Evolutionary conservation across 2,888 invertebrate genomes (phyloP), one percentile per base, ranked within the genome.

Genomic region (Bellardia pandia): DNA sequence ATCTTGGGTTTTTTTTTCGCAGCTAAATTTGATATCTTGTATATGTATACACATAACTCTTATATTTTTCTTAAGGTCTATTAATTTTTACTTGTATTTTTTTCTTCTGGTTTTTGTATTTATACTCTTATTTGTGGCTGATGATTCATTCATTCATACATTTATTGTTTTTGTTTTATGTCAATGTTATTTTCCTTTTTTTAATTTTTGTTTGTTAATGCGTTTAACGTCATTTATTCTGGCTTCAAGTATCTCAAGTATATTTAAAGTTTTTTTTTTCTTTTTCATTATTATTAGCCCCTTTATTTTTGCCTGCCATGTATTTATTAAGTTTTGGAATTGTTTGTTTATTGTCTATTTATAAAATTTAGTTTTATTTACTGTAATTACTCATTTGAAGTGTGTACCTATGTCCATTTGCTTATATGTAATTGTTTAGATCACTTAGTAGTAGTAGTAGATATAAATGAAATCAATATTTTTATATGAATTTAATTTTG

Each of bases 101-200:
- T 48, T 66, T 68, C 33, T 80, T 60, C 45, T 51, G 13, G 16
- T 13, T 42, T 77, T 68, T 58, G 37, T 74, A 51, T 23, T 68
- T 30, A 5, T 66, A 40, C 23, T 7, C 71, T 76, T 42, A n/a
- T 64, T 42, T 75, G 40, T 48, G 30, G 16, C 13, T 78, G 86
- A 77, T 87, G 87, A 87, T 85, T 87, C 85, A 87, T 78, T 64
- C 68, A 60, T 68, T 45, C 69, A 71, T 69, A 53, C 53, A 76
- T 76, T 76, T 75, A 86, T 77, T 76, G 58, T 72, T 30, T 23
- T 60, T 14, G 83, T 72, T 72, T 81, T 51, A 60, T 56, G 66
- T 58, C 13, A 62, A 37, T 64, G 53, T 68, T 68, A 58, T 76
- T 64, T 33, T 62, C 48, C 42, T 68, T 69, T 76, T 64, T 76